These are phyloP conservation scores for Empidonax traillii DNA, from an alignment of 2,113 vertebrate genomes.

Conservation along the genomic window DNA sequence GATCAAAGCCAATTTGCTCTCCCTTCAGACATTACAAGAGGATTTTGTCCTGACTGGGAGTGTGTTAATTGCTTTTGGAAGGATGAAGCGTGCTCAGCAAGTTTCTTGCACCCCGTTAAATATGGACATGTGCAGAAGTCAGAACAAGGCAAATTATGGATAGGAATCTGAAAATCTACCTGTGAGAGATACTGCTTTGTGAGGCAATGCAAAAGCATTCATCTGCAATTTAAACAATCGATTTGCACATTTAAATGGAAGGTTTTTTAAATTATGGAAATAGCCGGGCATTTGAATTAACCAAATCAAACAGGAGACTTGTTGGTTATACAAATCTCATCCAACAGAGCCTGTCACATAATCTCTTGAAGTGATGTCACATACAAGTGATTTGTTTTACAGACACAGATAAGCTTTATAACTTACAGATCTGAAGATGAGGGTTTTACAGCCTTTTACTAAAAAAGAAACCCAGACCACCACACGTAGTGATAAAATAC, in stretches of 20 bases:
- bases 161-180: neutral
- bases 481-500: neutral
- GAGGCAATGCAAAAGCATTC: neutral
- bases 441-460: neutral
- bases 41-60: neutral
- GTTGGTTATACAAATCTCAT: neutral
- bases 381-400: neutral
- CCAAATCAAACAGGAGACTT: neutral
- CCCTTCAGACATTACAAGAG: neutral
- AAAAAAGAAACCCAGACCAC: neutral
- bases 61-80: slow-evolving; percentile 11
- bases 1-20: slow-evolving; percentile 13
- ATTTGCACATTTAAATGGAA: neutral
- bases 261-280: neutral
- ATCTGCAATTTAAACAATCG: neutral
- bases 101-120: neutral
- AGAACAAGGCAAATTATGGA: neutral
- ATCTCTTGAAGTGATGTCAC: neutral
- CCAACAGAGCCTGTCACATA: neutral
- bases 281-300: neutral
- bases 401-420: neutral
- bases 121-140: neutral
- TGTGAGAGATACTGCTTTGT: neutral
- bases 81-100: neutral
- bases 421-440: neutral